These are phyloP conservation scores for Zygogramma bicolorata DNA, from an alignment of 2,888 invertebrate species.

Conservation along the genomic window DNA sequence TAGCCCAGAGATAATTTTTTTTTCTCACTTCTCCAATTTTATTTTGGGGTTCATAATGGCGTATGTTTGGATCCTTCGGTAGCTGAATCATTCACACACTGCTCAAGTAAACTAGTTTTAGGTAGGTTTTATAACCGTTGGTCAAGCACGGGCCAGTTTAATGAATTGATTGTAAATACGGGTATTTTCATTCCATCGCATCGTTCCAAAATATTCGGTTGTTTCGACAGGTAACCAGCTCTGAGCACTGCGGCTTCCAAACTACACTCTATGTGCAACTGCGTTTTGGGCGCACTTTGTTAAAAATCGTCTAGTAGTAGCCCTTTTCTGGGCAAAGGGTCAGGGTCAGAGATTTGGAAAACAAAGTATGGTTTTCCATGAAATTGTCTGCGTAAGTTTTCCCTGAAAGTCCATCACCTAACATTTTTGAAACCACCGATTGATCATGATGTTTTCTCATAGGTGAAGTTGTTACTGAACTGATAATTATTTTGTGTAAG, in stretches of 20 bases:
- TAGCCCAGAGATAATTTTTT: too few species aligned
- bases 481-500: too few species aligned
- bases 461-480: too few species aligned
- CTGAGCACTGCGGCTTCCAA: constrained; percentile 61
- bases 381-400: not conserved
- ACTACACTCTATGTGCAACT: constrained; percentile 59
- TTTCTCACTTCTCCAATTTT: too few species aligned
- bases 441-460: too few species aligned
- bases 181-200: constrained; percentile 37
- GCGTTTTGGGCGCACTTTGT: constrained; percentile 61
- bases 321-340: constrained; percentile 46
- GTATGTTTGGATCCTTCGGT: not conserved
- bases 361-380: not conserved
- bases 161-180: constrained; percentile 45
- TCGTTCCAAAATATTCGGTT: constrained; percentile 16
- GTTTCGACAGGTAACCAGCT: constrained; percentile 48
- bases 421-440: too few species aligned
- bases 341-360: constrained; percentile 16
- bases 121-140: constrained; percentile 39
- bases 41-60: too few species aligned
- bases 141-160: constrained; percentile 30
- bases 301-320: constrained; percentile 59
- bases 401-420: too few species aligned
- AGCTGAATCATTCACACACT: constrained; percentile 34
- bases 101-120: constrained; percentile 46